Conservation (phyloP, 2,888 invertebrate species). For the Pterostichus madidus region DNA sequence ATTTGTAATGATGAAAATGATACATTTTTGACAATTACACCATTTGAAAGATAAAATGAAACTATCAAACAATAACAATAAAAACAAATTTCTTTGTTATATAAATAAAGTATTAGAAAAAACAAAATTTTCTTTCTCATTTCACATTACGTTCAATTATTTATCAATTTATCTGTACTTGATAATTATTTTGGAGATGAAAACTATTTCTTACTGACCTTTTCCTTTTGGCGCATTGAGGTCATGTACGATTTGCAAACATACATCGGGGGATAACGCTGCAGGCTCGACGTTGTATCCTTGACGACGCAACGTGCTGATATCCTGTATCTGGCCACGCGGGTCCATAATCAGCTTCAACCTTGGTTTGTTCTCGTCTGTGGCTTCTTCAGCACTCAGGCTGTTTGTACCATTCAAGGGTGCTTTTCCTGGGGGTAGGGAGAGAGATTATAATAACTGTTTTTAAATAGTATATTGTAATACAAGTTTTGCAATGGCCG, state of each 20-base stretch:
- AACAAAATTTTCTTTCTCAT: too few relatives aligned
- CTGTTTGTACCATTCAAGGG: constrained; percentile 66
- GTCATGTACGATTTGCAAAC: constrained; percentile 88
- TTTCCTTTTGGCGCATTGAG: constrained; percentile 88
- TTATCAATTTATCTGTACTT: constrained; percentile 14
- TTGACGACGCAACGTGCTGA: constrained; percentile 82
- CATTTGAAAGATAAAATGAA: too few relatives aligned
- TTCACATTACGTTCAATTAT: too few relatives aligned
- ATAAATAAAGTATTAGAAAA: too few relatives aligned
- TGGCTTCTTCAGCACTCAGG: constrained; percentile 64
- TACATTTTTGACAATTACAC: not conserved
- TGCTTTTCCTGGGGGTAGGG: constrained; percentile 68
- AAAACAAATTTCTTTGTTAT: too few relatives aligned
- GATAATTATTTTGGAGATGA: not conserved
- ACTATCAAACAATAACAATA: too few relatives aligned
- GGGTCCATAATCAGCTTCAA: constrained; percentile 89
- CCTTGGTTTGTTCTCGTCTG: constrained; percentile 78
- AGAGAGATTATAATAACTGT: constrained; percentile 23
- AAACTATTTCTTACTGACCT: constrained; percentile 77
- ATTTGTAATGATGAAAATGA: too few relatives aligned
- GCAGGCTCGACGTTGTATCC: constrained; percentile 83
- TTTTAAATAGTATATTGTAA: too few relatives aligned
- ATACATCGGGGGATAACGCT: constrained; percentile 85
- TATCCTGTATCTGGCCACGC: constrained; percentile 85
- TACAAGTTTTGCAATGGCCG: too few relatives aligned